A percentile compares a stretch with the other conserved stretches of the same genome.
phyloP scores from a whole-genome alignment of 2,113 vertebrate species.

The Cryptomyrus ogoouensis region DNA sequence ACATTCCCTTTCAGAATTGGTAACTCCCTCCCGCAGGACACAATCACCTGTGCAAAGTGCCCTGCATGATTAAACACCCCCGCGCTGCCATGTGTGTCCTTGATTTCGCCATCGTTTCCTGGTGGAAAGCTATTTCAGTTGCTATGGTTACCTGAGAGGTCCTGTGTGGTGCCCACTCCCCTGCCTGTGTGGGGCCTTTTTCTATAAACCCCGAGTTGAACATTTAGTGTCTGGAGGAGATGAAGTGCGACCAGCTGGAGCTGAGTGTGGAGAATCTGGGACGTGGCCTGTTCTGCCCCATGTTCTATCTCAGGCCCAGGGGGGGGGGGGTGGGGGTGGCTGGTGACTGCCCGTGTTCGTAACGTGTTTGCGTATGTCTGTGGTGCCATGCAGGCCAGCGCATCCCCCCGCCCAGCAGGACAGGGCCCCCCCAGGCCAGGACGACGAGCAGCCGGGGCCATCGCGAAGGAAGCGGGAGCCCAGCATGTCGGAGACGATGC shows the following conservation, averaged over 20 bases:
- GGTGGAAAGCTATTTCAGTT: neutral
- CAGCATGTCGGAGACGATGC: constrained; percentile 95
- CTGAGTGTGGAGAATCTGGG: neutral
- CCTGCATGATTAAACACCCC: neutral
- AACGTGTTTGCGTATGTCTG: neutral
- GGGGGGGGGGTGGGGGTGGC: neutral
- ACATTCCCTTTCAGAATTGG: neutral
- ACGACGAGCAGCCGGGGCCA: constrained; percentile 75
- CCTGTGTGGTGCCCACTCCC: neutral
- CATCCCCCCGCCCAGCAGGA: constrained; percentile 68
- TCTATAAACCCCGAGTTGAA: neutral
- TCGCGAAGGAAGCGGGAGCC: constrained; percentile 81
- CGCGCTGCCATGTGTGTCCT: neutral
- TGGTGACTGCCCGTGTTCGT: neutral
- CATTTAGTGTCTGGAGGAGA: neutral
- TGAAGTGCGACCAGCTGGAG: neutral
- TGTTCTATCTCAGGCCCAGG: neutral
- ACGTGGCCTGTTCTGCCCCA: neutral
- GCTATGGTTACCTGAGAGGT: neutral
- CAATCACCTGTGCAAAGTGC: neutral
- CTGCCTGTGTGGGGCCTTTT: neutral
- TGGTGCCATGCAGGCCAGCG: constrained; percentile 63
- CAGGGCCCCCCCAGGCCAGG: constrained; percentile 45
- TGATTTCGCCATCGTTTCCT: neutral
- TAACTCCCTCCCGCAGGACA: neutral